Evolutionary conservation across 2,888 invertebrate genomes (phyloP), one percentile per base, ranked within the genome.

Genomic region (Nymphalis c-album): DNA sequence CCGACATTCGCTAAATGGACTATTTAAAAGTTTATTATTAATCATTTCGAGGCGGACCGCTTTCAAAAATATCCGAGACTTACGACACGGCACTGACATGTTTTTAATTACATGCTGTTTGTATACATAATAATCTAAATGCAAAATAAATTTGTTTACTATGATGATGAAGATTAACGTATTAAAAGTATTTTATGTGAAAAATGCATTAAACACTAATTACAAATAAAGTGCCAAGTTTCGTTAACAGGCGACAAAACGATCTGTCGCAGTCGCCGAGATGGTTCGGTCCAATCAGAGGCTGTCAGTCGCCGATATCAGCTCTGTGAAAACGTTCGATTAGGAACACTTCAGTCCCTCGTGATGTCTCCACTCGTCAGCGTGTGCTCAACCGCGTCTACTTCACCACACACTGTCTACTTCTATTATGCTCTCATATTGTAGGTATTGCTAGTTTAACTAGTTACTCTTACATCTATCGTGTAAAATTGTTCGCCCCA

Each of bases 11-110:
- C 53, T 63, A 59, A 63, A 68, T 61, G 63, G 63, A 68, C 67
- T 65, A 60, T 63, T 68, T 63, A 58, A 62, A 68, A 67, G 58
- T 68, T 70, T 65, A 63, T 68, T 60, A 64, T 64, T 60, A 65
- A 65, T 55, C 31, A 55, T 10, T 18, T 18, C 18, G 57, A 4
- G 57, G 26, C 35, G 35, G 40, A 55, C 26, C 31, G 16, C 31
- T 55, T 31, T 31, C 35, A 57, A 57, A 55, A 57, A 40, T 20
- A 40, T 18, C 57, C 2, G 17, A n/a, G 31, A 17, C n/a, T 17
- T 55, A 20, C 18, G 57, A 57, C 48, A 13, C 31, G 53, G 18
- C 35, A 10, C 57, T 35, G 40, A 57, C 35, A 13, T 40, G 18
- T 57, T 57, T 18, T 40, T 57, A 55, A 55, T 55, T 31, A 55